These are phyloP conservation scores for Ranitomeya imitator DNA, from an alignment of 2,113 vertebrate genomes.

Conservation along the genomic window DNA sequence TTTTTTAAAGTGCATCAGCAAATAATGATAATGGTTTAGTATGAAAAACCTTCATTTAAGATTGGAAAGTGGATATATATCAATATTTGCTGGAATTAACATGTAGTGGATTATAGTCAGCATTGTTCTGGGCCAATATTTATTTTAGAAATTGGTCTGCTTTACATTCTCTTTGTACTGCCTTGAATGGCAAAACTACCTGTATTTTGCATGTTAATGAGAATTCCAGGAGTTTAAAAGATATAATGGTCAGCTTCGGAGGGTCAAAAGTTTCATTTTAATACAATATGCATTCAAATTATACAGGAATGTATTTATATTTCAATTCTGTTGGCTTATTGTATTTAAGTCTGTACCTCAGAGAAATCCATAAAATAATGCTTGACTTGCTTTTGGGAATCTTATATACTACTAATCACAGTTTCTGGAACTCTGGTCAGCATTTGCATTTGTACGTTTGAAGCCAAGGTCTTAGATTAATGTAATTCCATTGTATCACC, in stretches of 20 bases:
- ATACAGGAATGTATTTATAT: slow-evolving; percentile 48
- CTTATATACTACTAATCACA: slow-evolving; percentile 33
- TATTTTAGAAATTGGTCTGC: slow-evolving; percentile 63
- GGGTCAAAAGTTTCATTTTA: slow-evolving; percentile 49
- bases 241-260: slow-evolving; percentile 46
- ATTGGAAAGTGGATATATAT: slow-evolving; percentile 56
- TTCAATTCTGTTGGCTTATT: slow-evolving; percentile 17
- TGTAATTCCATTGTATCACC: slow-evolving; percentile 11
- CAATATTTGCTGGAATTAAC: slow-evolving; percentile 64
- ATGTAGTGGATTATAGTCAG: slow-evolving; percentile 57
- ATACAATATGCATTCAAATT: slow-evolving; percentile 41
- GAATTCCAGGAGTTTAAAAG: slow-evolving; percentile 44
- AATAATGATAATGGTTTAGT: slow-evolving; percentile 62
- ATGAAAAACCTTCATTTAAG: slow-evolving; percentile 59
- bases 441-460: slow-evolving; percentile 36
- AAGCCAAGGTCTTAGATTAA: slow-evolving; percentile 36
- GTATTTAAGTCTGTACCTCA: slow-evolving; percentile 30
- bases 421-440: slow-evolving; percentile 38
- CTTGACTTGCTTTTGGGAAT: slow-evolving; percentile 47
- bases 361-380: slow-evolving; percentile 43
- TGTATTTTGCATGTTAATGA: slow-evolving; percentile 36
- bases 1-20: slow-evolving; percentile 58
- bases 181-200: slow-evolving; percentile 43
- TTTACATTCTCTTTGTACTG: slow-evolving; percentile 58
- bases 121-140: slow-evolving; percentile 59